These are phyloP conservation scores for Lasioglossum villosulum DNA, from an alignment of 2,888 invertebrate genomes.

Conservation along the genomic window DNA sequence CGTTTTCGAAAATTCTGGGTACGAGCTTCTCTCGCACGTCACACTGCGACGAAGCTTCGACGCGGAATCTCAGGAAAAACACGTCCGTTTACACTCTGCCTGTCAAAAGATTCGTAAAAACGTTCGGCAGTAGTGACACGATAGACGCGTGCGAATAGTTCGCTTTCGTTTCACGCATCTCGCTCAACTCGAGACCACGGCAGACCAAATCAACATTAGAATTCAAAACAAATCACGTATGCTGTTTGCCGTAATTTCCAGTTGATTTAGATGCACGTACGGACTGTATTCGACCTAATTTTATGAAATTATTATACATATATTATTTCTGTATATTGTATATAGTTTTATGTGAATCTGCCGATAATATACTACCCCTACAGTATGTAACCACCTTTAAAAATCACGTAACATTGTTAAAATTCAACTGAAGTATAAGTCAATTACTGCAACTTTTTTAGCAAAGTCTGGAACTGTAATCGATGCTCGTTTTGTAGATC, in stretches of 20 bases:
- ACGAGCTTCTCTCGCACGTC: neutral
- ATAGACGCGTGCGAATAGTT: conserved; percentile 51
- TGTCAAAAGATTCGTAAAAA: conserved; percentile 59
- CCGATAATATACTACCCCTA: too few species aligned
- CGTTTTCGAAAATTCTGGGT: neutral
- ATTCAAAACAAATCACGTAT: neutral
- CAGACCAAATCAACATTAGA: neutral
- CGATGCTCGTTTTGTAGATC: too few species aligned
- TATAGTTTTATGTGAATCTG: neutral
- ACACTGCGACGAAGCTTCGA: neutral
- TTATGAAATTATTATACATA: neutral
- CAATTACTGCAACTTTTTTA: too few species aligned
- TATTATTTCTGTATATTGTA: too few species aligned
- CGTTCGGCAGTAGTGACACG: conserved; percentile 62
- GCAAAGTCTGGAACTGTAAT: too few species aligned
- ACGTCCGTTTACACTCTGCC: conserved; percentile 20
- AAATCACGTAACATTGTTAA: too few species aligned
- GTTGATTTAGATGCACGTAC: neutral
- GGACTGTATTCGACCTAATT: neutral
- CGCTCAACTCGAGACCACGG: neutral
- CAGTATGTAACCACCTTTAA: too few species aligned
- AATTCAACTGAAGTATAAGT: too few species aligned
- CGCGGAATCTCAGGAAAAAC: neutral
- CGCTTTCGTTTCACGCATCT: neutral
- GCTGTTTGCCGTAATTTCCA: conserved; percentile 1